Base-by-base conservation (phyloP, 2,888 invertebrate genomes). In the Leptinotarsa rubiginosa region DNA sequence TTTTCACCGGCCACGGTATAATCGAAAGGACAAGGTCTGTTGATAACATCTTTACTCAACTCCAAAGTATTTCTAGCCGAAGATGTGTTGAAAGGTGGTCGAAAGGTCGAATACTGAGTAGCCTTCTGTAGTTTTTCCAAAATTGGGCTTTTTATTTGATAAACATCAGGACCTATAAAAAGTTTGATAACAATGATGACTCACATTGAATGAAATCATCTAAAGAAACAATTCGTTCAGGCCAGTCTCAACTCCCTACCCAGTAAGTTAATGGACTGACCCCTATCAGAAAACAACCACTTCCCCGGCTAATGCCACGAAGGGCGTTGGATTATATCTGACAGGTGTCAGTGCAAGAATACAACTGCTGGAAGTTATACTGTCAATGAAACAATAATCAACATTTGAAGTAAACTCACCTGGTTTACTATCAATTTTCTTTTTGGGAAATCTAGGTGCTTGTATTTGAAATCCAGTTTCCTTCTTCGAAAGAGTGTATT, bases 71-170 rank as follows among this genome's bases (percentile, higher is more conserved):
- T 74, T 62, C 85, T 80, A 5, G 69, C 62, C 1, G 81, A 79
- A 0, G 82, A 82, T 10, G 76, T 75, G 50, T 81, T 80, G 67
- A 86, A 86, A 2, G 85, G 83, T 4, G 81, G 77, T 20, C 73
- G 74, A 20, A 70, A 70, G 1, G 67, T 3, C 10, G 81, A 73
- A 54, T 78, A 82, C 10, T 70, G 70, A 47, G 79, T 79, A 7
- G 72, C 75, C 68, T 83, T 82, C 1, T 69, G 66, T 1, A 82
- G 7, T 66, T 80, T 80, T 68, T 81, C 79, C 12, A 77, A 75
- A 4, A 84, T 64, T 0, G 81, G 67, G 15, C 83, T 78, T 69
- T 78, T 79, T 7, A 83, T 72, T 5, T 78, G 69, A 70, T 83
- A 84, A 7, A 72, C 76, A n/a, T 74, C 79, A 1, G 84, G 84